A percentile compares a stretch with the other conserved stretches of the same genome.
phyloP scores from a whole-genome alignment of 2,797 vertebrate genomes.

The Thripadectes ignobilis region DNA sequence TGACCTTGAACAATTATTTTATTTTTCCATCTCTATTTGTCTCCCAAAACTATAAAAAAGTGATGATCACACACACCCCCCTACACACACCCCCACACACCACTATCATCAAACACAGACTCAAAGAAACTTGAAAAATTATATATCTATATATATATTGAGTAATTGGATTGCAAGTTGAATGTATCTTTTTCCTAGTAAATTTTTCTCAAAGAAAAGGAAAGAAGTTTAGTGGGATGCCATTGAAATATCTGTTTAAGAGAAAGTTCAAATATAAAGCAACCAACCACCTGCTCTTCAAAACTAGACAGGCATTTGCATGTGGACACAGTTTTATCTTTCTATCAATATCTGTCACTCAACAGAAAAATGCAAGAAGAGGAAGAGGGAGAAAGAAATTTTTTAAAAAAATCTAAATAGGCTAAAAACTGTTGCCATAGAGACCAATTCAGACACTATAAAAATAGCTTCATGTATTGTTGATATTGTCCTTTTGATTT shows the following conservation, averaged over 20 bases:
- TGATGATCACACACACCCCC: not conserved
- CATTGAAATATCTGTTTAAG: not conserved
- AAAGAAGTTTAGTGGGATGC: not conserved
- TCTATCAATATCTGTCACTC: not conserved
- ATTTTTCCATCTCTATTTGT: not conserved
- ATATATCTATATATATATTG: not conserved
- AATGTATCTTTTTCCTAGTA: not conserved
- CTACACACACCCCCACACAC: not conserved
- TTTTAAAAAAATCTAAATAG: not conserved
- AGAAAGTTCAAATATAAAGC: constrained; percentile 11
- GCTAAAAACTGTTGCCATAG: constrained; percentile 38
- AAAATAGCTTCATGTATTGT: constrained; percentile 25
- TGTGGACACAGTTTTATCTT: not conserved
- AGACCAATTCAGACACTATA: not conserved
- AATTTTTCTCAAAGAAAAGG: not conserved
- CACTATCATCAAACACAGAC: not conserved
- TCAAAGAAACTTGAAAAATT: rapidly evolving
- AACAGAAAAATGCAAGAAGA: not conserved
- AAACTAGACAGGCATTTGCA: not conserved
- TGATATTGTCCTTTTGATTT: not conserved
- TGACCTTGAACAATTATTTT: not conserved
- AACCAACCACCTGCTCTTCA: not conserved
- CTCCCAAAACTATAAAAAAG: not conserved
- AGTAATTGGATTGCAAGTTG: not conserved
- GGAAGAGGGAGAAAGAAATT: not conserved